Conservation (phyloP, 2,888 invertebrate species). For the Hololepta plana region DNA sequence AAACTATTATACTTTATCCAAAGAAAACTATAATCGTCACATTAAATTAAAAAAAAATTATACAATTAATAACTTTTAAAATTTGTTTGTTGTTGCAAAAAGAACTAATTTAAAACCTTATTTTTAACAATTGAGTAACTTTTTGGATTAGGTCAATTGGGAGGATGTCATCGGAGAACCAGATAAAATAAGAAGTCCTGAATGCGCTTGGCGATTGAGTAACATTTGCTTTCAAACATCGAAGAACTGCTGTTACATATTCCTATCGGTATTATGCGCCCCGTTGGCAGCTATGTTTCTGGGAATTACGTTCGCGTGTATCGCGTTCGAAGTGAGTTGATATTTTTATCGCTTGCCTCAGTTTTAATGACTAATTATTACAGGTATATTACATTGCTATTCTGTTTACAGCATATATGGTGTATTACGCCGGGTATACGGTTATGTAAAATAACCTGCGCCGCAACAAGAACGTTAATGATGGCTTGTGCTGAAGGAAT, state of each 20-base stretch:
- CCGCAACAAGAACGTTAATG: conserved; percentile 37
- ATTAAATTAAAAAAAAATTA: too few relatives aligned
- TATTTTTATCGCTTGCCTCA: conserved; percentile 1
- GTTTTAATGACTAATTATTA: not conserved
- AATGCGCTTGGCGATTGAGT: conserved; percentile 52
- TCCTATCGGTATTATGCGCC: conserved; percentile 44
- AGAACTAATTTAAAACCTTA: too few relatives aligned
- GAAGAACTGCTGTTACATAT: conserved; percentile 49
- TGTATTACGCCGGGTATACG: conserved; percentile 48
- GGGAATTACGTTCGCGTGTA: conserved; percentile 48
- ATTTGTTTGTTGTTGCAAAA: too few relatives aligned
- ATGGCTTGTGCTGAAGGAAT: conserved; percentile 38
- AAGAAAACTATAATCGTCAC: too few relatives aligned
- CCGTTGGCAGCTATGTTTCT: conserved; percentile 48
- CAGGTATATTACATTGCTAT: too few relatives aligned
- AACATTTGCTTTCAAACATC: conserved; percentile 44
- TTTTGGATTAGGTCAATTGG: conserved; percentile 50
- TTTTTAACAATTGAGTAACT: conserved; percentile 11
- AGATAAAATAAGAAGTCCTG: conserved; percentile 46
- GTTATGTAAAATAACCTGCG: conserved; percentile 46
- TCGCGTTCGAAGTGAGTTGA: conserved; percentile 49
- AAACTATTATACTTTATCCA: too few relatives aligned
- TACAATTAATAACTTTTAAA: too few relatives aligned
- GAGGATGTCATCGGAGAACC: conserved; percentile 56
- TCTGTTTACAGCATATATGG: conserved; percentile 50